Evolutionary conservation across 2,797 vertebrate species (phyloP), one percentile per base, ranked within the genome.

Genomic region (Macropodus opercularis): DNA sequence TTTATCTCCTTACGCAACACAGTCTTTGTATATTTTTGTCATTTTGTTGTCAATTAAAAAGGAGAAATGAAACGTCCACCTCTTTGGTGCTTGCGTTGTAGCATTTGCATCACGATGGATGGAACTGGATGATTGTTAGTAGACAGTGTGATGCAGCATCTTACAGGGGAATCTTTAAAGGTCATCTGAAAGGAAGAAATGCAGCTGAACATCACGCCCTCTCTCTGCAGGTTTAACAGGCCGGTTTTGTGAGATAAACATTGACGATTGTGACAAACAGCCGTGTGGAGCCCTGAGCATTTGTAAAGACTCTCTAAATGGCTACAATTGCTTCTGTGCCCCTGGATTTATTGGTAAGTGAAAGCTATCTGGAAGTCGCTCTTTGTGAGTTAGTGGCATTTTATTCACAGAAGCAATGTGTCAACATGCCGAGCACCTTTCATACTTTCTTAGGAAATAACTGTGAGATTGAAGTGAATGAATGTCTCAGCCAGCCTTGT

Each of bases 271-370:
- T 72, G 70, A 91, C 12, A 76, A 83, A 66, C 87, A 89, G 13
- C 94, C 94, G 0, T 96, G 94, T 52, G 93, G 93, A 69, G 21
- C 62, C 1, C 79, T 91, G 61, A 95, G 92, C 79, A 77, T 95
- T 84, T 96, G 94, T 79, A 75, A 90, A 84, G 92, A 94, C 12
- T 21, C 55, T 50, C 35, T 72, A 23, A 73, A 62, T 41, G 89
- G 88, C 49, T 94, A 94, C 67, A 72, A 69, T 32, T 96, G 94
- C 72, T 95, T 94, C 85, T 96, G 95, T 80, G 94, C 93, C 8
- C 94, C 94, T 67, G 95, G 94, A 53, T 95, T 95, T 77, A 90
- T 96, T 64, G 93, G 94, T 94, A 67, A 50, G 86, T 68, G 50
- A 77, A 47, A 23, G 56, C 46, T 23, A 14, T 68, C 32, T 56